Evolutionary conservation across 2,888 invertebrate genomes (phyloP).

Genomic region (Dryadula phaetusa): DNA sequence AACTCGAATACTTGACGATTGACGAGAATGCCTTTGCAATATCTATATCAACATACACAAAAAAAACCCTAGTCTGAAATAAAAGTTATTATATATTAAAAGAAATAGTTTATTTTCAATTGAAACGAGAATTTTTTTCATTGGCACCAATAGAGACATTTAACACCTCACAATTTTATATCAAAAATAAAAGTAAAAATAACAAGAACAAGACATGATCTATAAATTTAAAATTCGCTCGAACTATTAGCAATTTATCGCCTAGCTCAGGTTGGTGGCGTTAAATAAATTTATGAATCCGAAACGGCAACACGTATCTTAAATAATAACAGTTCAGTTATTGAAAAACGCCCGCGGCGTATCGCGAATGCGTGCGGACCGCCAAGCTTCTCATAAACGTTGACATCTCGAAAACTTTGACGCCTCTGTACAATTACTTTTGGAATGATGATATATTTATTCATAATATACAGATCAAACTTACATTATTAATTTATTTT

Average conservation of each 20-base stretch:
- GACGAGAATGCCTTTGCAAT: constrained; percentile 48
- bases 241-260: constrained; percentile 45
- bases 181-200: constrained; percentile 13
- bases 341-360: constrained; percentile 52
- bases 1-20: constrained; percentile 49
- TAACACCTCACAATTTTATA: not conserved
- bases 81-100: not conserved
- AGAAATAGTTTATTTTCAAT: not conserved
- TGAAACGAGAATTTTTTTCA: not conserved
- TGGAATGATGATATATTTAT: constrained; percentile 14
- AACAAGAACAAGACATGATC: constrained; percentile 27
- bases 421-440: constrained; percentile 26
- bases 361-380: constrained; percentile 46
- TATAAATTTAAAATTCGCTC: constrained; percentile 43
- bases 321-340: constrained; percentile 53
- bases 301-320: constrained; percentile 47
- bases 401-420: constrained; percentile 60
- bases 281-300: constrained; percentile 50
- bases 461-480: constrained; percentile 4
- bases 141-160: not conserved
- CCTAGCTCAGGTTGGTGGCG: constrained; percentile 43
- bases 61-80: not conserved
- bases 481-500: not conserved
- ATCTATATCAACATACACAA: constrained; percentile 49
- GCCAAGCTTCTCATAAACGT: constrained; percentile 48